Base-by-base conservation (phyloP, 2,888 invertebrate species). In the Protodeltote pygarga region DNA sequence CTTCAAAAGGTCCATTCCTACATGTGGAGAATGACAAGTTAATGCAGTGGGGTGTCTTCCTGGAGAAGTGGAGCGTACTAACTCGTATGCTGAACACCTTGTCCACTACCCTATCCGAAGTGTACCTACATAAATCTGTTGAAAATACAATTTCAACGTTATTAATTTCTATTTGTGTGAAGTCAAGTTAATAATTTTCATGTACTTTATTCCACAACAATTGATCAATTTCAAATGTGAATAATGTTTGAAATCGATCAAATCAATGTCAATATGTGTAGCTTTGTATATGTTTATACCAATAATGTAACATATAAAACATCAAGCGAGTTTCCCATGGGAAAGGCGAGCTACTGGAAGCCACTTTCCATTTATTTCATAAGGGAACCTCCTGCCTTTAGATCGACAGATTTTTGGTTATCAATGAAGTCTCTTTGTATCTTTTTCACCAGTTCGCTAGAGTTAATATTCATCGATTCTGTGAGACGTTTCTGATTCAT, bases 381-480 rank as follows among this genome's bases (percentile, higher is more conserved):
- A 21, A n/a, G 2, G 3, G 3, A 21, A 3, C 9, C 8, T 23
- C 4, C 11, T 13, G 14, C 27, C 14, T 14, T 27, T 13, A 27
- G 2, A 14, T 27, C 11, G 3, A 27, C 14, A 2, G 8, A 8
- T 14, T 11, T 3, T 4, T 13, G 11, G 5, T 10, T 13, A 13
- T 13, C 8, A 3, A 13, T 2, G 4, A 13, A 6, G 1, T 27
- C 14, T 2, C 27, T 5, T 8, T 27, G 27, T 14, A 25, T 27
- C 13, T 27, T 27, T 3, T 27, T 27, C 2, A 88, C 81, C 2
- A 88, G 66, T 47, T 87, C 75, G 2, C 52, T 57, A 0, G 86
- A 77, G 42, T 87, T 89, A 2, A 65, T 51, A 39, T 88, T 88
- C 88, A 89, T 89, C 8, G 87, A 68, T 27, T 85, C 81, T 0